Evolutionary conservation across 2,113 vertebrate species (phyloP).

Genomic region (Leptobrachium leishanense): DNA sequence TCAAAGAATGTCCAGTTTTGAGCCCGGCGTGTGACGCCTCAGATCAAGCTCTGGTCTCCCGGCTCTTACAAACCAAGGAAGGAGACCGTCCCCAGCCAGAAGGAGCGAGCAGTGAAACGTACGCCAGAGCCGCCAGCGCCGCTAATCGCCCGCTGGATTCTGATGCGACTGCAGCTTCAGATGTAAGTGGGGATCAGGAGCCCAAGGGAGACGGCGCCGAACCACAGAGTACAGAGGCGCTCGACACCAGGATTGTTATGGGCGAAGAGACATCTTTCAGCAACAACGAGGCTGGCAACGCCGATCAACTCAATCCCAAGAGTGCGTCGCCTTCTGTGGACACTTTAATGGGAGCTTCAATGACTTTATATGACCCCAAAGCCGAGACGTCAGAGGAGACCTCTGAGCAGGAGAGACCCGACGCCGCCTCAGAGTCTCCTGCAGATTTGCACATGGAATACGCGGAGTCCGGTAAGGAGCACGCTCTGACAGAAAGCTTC

Average conservation of each 20-base stretch:
- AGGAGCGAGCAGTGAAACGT: constrained; percentile 75
- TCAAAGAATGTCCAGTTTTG: constrained; percentile 64
- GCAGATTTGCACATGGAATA: constrained; percentile 21
- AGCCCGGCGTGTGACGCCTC: constrained; percentile 51
- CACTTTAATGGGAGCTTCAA: constrained; percentile 3
- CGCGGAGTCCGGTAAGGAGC: constrained; percentile 43
- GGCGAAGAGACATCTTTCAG: constrained; percentile 80
- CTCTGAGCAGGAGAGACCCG: background rate
- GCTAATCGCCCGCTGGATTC: constrained; percentile 51
- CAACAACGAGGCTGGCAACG: constrained; percentile 56
- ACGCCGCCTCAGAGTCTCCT: background rate
- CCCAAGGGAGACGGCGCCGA: constrained; percentile 57
- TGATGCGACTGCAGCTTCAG: constrained; percentile 45
- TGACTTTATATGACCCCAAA: background rate
- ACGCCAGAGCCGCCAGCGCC: constrained; percentile 14
- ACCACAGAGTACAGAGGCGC: constrained; percentile 56
- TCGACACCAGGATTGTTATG: constrained; percentile 86
- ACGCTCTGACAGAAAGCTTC: constrained; percentile 38
- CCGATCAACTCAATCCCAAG: constrained; percentile 27
- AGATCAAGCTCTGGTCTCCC: constrained; percentile 63
- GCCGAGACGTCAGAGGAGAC: background rate
- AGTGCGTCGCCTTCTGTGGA: constrained; percentile 6
- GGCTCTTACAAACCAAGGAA: constrained; percentile 58
- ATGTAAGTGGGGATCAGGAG: constrained; percentile 61
- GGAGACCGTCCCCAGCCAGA: constrained; percentile 83